Evolutionary conservation across 1,140 invertebrate genomes (phyloP), one percentile per base, ranked within the genome.

Genomic region (Chironomus striatipennis): DNA sequence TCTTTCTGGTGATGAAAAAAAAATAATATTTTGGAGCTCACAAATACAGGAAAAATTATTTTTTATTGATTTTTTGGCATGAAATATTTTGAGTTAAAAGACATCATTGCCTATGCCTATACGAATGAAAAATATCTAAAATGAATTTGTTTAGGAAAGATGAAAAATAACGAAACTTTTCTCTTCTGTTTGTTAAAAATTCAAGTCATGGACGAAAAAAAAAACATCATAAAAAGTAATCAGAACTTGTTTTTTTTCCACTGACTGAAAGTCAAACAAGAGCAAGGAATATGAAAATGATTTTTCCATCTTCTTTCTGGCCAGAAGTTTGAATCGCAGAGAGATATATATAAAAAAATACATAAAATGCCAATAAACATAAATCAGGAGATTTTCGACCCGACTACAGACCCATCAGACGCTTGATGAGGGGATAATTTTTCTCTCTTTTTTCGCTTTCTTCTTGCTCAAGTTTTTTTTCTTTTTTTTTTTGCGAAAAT

Each of bases 171-270:
- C n/a, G n/a, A n/a, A n/a, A n/a, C n/a, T n/a, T n/a, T 34, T 34
- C 5, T 34, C 5, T 34, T 34, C 5, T 34, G 24, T 34, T 34
- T 34, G 24, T 34, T 34, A 34, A 34, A 34, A 18, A 70, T 70
- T 70, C 65, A 70, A 70, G 65, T 70, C 65, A 70, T 70, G 65
- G 65, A 17, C 18, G 24, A 34, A 34, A 34, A 34, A 2, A 34
- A 70, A 70, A 70, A 70, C 65, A 70, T 70, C 65, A 70, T 70
- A 70, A 70, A 70, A 70, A 70, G 65, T 17, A 70, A 70, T 70
- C 65, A 70, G 20, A 21, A 70, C 65, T 70, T 70, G 65, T 70
- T 70, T 70, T 70, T 70, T 70, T 12, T 21, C 20, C 20, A 20
- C 18, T 20, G 17, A 20, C 18, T 70, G 65, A 20, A 20, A 20